These are phyloP conservation scores for Danaus melanippus DNA, from an alignment of 1,140 invertebrate species.

Conservation along the genomic window DNA sequence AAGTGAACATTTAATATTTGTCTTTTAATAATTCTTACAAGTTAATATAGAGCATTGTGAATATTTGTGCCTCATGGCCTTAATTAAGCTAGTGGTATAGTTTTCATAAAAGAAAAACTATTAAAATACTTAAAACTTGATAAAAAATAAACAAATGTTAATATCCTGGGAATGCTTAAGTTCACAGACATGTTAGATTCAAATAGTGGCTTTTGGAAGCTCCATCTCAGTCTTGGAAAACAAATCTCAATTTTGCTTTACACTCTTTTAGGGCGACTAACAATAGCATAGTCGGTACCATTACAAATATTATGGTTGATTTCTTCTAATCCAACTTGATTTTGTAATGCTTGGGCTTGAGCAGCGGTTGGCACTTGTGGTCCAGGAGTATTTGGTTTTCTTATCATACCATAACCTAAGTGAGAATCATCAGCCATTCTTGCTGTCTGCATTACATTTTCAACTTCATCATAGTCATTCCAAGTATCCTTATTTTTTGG, in stretches of 20 bases:
- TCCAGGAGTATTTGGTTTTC: constrained; percentile 75
- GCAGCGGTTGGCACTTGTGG: constrained; percentile 62
- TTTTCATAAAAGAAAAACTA: no score
- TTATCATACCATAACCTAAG: constrained; percentile 82
- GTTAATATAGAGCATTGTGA: no score
- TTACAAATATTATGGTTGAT: constrained; percentile 80
- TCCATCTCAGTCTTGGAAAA: constrained; percentile 46
- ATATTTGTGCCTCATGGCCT: no score
- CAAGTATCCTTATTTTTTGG: constrained; percentile 69
- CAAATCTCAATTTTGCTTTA: constrained; percentile 53
- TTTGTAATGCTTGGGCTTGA: constrained; percentile 56
- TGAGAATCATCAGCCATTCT: constrained; percentile 84
- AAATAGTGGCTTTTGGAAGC: no score
- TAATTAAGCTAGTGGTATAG: no score
- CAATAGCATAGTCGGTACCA: constrained; percentile 83
- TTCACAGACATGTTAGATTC: constrained; percentile 10
- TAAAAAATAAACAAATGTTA: no score
- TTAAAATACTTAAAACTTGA: no score
- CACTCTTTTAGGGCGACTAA: constrained; percentile 86
- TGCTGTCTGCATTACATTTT: constrained; percentile 75
- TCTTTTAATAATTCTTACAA: no score
- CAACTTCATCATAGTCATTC: constrained; percentile 80
- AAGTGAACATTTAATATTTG: no score
- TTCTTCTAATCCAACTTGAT: constrained; percentile 59
- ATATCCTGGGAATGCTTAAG: constrained; percentile 9